Base-by-base conservation (phyloP, 2,797 vertebrate genomes). In the Astyanax mexicanus region DNA sequence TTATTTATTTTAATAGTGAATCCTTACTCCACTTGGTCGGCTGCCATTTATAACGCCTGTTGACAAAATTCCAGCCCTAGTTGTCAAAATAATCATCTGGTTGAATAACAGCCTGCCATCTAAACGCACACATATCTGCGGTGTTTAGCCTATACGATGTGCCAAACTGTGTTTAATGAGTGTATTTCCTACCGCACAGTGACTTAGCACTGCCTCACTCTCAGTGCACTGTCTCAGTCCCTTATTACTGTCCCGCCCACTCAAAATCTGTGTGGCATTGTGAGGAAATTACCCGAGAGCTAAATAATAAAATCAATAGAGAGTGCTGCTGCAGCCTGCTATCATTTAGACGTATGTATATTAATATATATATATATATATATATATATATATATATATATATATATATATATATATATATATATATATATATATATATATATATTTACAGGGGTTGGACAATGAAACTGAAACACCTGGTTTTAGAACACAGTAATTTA, bases 281-380 rank as follows among this genome's bases (percentile, higher is more conserved):
- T 57, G 12, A 60, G 23, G 13, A 81, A 75, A 77, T 73, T 13
- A 81, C 72, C 54, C 73, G 23, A 37, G 27, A 67, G 66, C 27
- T 55, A 68, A 80, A 75, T 72, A 78, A 79, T 67, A 32, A 77
- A 77, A 78, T 69, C 79, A 61, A 47, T 52, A 4, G 13, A 4
- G 13, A 38, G 54, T 65, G 61, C 60, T 38, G 37, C 38, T 66
- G 61, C 35, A 42, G 61, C 32, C 17, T 8, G 45, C 17, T 66
- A 72, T 74, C 66, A 79, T 84, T 80, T 82, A 51, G 65, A 37
- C n/a, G n/a, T n/a, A n/a, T n/a, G n/a, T n/a, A n/a, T n/a, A n/a
- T n/a, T n/a, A n/a, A n/a, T n/a, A n/a, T n/a, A n/a, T n/a, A n/a
- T n/a, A n/a, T n/a, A n/a, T n/a, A n/a, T n/a, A n/a, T n/a, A n/a